Conservation (phyloP, 2,113 vertebrate genomes). For the Colinus virginianus region DNA sequence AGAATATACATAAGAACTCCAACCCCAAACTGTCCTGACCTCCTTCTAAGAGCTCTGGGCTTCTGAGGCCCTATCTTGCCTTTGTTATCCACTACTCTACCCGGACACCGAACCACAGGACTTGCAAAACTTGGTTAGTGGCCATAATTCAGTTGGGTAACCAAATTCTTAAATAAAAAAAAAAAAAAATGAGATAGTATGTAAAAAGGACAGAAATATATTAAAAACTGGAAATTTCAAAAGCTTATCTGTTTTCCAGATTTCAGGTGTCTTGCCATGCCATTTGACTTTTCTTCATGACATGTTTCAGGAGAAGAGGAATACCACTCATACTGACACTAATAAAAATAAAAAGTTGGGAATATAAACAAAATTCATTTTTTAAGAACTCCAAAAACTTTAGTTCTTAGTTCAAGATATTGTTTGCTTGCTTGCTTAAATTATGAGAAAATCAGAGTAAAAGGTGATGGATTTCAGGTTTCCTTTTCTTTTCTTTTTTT, state of each 20-base stretch:
- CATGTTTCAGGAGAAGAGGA: neutral
- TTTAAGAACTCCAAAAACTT: neutral
- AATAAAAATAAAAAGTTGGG: neutral
- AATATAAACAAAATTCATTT: conserved; percentile 1
- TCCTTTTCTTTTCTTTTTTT: neutral
- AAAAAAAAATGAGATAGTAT: neutral
- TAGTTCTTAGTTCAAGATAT: neutral
- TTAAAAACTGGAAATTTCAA: neutral
- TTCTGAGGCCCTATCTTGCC: neutral
- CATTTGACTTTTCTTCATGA: neutral
- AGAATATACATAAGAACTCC: neutral
- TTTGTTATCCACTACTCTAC: neutral
- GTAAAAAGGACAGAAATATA: neutral
- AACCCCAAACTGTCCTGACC: neutral
- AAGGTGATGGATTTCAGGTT: neutral
- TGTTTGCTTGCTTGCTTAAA: neutral
- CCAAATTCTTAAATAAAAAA: neutral
- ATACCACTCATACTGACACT: neutral
- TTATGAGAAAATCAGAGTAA: neutral
- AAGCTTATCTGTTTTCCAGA: neutral
- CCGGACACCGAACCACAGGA: neutral
- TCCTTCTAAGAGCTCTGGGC: neutral
- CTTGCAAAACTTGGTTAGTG: neutral
- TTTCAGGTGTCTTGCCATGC: neutral
- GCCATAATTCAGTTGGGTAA: neutral